phyloP scores from a whole-genome alignment of 1,140 invertebrate genomes.

The Diploscapter pachys region DNA sequence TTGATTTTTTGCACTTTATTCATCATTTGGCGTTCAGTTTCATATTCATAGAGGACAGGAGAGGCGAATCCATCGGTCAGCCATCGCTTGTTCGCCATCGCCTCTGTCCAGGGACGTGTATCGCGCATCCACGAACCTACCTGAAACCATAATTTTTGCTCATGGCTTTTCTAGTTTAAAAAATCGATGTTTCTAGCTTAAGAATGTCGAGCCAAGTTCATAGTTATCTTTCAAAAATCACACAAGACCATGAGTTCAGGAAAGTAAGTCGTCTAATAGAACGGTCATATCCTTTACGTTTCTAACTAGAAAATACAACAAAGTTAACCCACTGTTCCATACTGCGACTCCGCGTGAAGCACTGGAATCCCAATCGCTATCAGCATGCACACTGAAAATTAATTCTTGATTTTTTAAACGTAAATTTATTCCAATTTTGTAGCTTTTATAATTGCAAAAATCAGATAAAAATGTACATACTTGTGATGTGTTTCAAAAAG shows the following conservation, averaged over 20 bases:
- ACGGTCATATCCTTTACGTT: no score
- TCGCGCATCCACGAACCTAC: constrained; percentile 58
- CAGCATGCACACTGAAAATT: constrained; percentile 46
- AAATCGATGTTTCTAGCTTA: neutral
- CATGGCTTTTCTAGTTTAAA: neutral
- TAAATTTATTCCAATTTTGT: no score
- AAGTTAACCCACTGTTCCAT: constrained; percentile 35
- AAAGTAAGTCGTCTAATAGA: no score
- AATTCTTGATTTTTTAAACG: no score
- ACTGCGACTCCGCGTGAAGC: constrained; percentile 57
- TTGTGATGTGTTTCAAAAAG: no score
- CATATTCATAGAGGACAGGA: constrained; percentile 57
- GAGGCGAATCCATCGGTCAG: constrained; percentile 57
- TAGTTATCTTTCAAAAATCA: neutral
- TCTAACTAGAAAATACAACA: neutral
- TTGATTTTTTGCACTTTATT: constrained; percentile 59
- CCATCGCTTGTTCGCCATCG: constrained; percentile 47
- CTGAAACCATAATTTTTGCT: neutral
- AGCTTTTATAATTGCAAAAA: no score
- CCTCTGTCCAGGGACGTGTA: constrained; percentile 37
- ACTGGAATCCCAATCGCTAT: constrained; percentile 58
- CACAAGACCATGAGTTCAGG: no score
- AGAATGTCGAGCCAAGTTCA: neutral
- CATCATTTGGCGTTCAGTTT: constrained; percentile 51
- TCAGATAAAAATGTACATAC: no score